Base-by-base conservation (phyloP, 2,113 vertebrate genomes). In the Sander vitreus region DNA sequence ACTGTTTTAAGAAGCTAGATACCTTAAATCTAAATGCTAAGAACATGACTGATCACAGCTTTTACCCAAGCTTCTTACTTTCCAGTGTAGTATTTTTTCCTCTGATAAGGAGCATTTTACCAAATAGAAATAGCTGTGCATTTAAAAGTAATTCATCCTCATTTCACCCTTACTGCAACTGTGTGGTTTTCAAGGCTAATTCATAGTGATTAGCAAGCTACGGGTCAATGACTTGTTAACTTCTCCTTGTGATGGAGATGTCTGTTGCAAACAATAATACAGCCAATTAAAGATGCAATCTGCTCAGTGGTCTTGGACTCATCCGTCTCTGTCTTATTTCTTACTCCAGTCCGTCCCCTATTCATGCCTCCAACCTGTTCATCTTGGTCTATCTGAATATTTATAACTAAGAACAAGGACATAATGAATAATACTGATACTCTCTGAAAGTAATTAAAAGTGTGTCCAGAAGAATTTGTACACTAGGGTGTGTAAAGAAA, bases 241-340 rank as follows among this genome's bases (percentile, higher is more conserved):
- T 85, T 91, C 66, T 73, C 50, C 69, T 50, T 43, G 16, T 87
- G 88, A 90, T 93, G 83, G 82, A 94, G 89, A 92, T 71, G 80
- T 92, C 67, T 80, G 67, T 53, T 84, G 55, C 66, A 86, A 89
- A 91, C 74, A 83, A 80, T 67, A 87, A 81, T 84, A 76, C 81
- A 91, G 75, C 85, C 89, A 91, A 91, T 92, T 92, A 93, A 80
- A 78, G 72, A 89, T 88, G 79, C 88, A 92, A 85, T 90, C 86
- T 91, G 92, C 85, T 90, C 71, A 18, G 51, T 57, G 54, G 72
- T 74, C 67, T 76, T 76, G 33, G 75, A 70, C 82, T 85, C 86
- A 80, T 93, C 74, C 72, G 81, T 94, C 82, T 89, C 58, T 82
- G 85, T 88, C 91, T 77, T 36, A 48, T 86, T 90, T 71, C 76